Base-by-base conservation (phyloP, 2,797 vertebrate genomes). In the Oophaga sylvatica region DNA sequence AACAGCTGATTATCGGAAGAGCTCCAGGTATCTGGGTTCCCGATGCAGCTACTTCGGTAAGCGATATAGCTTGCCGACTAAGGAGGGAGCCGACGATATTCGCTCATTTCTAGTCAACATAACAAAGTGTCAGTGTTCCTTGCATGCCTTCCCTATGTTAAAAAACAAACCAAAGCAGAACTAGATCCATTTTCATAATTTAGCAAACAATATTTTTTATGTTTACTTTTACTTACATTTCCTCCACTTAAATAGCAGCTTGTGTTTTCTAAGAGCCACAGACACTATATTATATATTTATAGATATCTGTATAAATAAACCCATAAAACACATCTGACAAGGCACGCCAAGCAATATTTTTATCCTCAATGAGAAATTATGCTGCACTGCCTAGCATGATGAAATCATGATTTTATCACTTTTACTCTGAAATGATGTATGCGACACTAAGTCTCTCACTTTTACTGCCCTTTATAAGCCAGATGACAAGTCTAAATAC, bases 301-400 rank as follows among this genome's bases (percentile, higher is more conserved):
- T 88, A 70, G 75, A 71, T 70, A 71, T 81, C 26, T 80, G 63
- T 62, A 81, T 80, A 75, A 85, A 88, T 85, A 85, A 85, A 53
- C 35, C 68, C 59, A 77, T 85, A 73, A 85, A 85, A 81, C 80
- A 88, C 67, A 76, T 45, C 60, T 81, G 87, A 88, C 83, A 85
- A 63, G 59, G 41, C 76, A 26, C 45, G 70, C 78, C 57, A 56
- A 57, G 65, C 68, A 56, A 85, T 88, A 77, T 88, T 84, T 85
- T 60, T 81, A 84, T 85, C 41, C 83, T 88, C 71, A 85, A 77
- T 81, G 83, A 88, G 78, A 84, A 85, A 88, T 88, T 76, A 85
- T 81, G n/a, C 83, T 76, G 48, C 45, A 76, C 13, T 82, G 70
- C 81, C 84, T 75, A 45, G 29, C 48, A 85, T 88, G 87, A 88